Conservation (phyloP, 2,888 invertebrate species). For the Congeria kusceri region DNA sequence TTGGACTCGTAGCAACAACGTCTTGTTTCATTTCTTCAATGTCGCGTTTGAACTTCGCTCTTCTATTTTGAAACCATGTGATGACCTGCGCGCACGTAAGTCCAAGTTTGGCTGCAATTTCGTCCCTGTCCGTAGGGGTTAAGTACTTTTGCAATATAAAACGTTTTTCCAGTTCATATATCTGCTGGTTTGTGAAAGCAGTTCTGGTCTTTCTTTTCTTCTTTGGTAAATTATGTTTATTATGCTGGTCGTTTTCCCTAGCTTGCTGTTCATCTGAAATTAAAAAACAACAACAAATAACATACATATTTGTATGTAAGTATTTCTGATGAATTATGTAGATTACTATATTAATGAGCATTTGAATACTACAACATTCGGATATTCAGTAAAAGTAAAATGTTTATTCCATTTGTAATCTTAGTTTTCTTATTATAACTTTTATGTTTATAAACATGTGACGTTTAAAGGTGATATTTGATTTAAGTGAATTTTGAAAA, state of each 20-base stretch:
- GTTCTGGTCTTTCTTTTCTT: conserved; percentile 96
- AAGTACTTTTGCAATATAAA: conserved; percentile 99
- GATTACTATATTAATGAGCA: too few relatives aligned
- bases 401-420: too few relatives aligned
- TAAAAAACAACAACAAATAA: too few relatives aligned
- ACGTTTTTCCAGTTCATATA: conserved; percentile 97
- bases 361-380: too few relatives aligned
- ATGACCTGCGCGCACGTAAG: conserved; percentile 94
- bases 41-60: conserved; percentile 92
- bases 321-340: too few relatives aligned
- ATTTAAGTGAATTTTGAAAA: too few relatives aligned
- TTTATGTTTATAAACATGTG: too few relatives aligned
- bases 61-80: conserved; percentile 87
- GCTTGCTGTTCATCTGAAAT: conserved; percentile 43
- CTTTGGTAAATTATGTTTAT: conserved; percentile 88
- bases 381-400: too few relatives aligned
- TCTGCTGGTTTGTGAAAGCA: conserved; percentile 99
- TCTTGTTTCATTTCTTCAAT: conserved; percentile 98
- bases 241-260: conserved; percentile 36
- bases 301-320: too few relatives aligned
- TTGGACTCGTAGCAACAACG: conserved; percentile 88
- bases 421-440: too few relatives aligned
- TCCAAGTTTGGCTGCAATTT: conserved; percentile 96
- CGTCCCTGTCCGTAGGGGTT: conserved; percentile 97
- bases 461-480: too few relatives aligned